Evolutionary conservation across 2,113 vertebrate genomes (phyloP), one percentile per base, ranked within the genome.

Genomic region (Mus pahari): DNA sequence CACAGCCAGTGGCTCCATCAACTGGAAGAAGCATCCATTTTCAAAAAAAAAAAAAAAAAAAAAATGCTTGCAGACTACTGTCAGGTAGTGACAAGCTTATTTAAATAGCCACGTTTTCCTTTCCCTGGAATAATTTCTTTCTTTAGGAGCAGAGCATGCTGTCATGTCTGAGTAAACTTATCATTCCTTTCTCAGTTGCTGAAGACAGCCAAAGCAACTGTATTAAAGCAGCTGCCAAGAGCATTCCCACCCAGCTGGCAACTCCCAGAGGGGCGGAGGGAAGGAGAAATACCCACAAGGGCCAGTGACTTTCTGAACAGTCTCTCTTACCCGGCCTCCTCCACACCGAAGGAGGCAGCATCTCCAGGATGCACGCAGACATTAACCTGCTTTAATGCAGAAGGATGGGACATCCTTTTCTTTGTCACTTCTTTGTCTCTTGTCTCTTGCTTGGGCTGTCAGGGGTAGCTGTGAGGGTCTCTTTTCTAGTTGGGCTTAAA

Each of bases 41-140:
- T 64, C 17, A 88, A 89, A 71, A 68, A 20, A 58, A 58, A 62
- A 88, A 89, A 71, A 68, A 20, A 58, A 58, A 62, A 62, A 62
- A 62, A 90, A 92, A 89, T 5, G 73, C 84, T 89, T 77, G 93
- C 77, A 77, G 77, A 89, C 86, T 22, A 68, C 70, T 48, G 39
- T 68, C 60, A 86, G 82, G 53, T 17, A 92, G 73, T 74, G 77
- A 96, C 60, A 74, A 58, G 36, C 86, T 89, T 95, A 77, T 82
- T 95, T 58, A 89, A 95, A 91, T 2, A 84, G 83, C 17, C 55
- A 31, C 4, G 42, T 82, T 88, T 60, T 82, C 66, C 33, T 81
- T 48, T 55, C 39, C 75, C 39, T 70, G 45, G 78, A 62, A 73
- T 89, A 10, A 91, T 82, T 71, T 84, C 42, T 48, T 89, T 74